Evolutionary conservation across 2,797 vertebrate genomes (phyloP).

Genomic region (Parauchenoglanis punctatus): DNA sequence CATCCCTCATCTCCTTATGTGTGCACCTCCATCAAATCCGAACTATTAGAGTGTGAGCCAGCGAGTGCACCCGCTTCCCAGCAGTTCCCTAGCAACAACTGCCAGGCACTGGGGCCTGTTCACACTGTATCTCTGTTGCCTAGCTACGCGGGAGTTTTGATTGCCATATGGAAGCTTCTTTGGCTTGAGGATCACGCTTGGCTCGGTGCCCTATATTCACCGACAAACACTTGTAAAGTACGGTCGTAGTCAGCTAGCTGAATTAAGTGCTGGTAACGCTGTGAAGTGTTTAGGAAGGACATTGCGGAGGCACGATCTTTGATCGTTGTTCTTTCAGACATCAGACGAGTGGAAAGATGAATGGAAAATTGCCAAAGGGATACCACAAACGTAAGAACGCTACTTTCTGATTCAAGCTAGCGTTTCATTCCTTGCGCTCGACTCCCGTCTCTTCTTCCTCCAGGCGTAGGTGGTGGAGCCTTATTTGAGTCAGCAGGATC

Average conservation of each 20-base stretch:
- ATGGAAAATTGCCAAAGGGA: not conserved
- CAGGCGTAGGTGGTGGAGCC: constrained; percentile 7
- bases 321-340: constrained; percentile 7
- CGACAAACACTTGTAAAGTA: constrained; percentile 37
- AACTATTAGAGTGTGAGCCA: constrained; percentile 80
- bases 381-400: not conserved
- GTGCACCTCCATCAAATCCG: constrained; percentile 77
- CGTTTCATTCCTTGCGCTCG: not conserved
- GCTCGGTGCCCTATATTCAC: constrained; percentile 56
- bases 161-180: constrained; percentile 68
- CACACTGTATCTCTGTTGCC: constrained; percentile 81
- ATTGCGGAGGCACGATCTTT: not conserved
- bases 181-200: constrained; percentile 35
- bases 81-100: constrained; percentile 85
- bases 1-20: constrained; percentile 78
- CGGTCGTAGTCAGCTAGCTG: not conserved
- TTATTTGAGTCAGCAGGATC: constrained; percentile 32
- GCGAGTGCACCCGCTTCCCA: constrained; percentile 72
- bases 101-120: constrained; percentile 72
- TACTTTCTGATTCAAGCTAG: not conserved
- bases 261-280: not conserved
- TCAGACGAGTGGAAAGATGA: not conserved
- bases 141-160: constrained; percentile 76
- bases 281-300: constrained; percentile 29
- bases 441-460: not conserved